Evolutionary conservation across 1,140 invertebrate genomes (phyloP).

Genomic region (Zaprionus ornatus): DNA sequence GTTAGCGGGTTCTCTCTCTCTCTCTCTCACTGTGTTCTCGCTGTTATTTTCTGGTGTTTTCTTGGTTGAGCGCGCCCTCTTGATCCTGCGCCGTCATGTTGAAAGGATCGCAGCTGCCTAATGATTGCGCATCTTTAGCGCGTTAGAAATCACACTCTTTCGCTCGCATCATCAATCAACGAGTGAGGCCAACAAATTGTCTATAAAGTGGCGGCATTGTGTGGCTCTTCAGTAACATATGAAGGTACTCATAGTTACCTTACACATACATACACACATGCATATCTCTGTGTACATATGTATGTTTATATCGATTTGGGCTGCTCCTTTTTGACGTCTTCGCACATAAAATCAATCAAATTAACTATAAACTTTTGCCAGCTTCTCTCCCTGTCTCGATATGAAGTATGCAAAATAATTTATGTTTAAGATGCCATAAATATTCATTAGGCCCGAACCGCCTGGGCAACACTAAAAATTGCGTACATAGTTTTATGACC

Average conservation of each 20-base stretch:
- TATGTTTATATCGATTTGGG: neutral
- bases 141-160: slow-evolving; percentile 72
- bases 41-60: slow-evolving; percentile 2
- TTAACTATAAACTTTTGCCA: slow-evolving; percentile 71
- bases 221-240: slow-evolving; percentile 20
- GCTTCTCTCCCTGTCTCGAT: slow-evolving; percentile 54
- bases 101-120: slow-evolving; percentile 80
- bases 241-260: neutral
- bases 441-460: slow-evolving; percentile 68
- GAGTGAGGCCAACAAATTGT: slow-evolving; percentile 63
- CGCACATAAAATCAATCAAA: slow-evolving; percentile 77
- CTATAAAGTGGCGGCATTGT: slow-evolving; percentile 55
- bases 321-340: slow-evolving; percentile 18
- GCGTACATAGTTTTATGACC: slow-evolving; percentile 68
- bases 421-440: slow-evolving; percentile 77
- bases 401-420: slow-evolving; percentile 74
- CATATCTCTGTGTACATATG: neutral
- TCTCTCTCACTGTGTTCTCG: neutral
- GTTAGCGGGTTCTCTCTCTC: slow-evolving; percentile 43
- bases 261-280: neutral
- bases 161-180: slow-evolving; percentile 62
- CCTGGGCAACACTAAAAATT: slow-evolving; percentile 49
- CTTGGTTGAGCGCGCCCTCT: slow-evolving; percentile 56
- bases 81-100: slow-evolving; percentile 79
- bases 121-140: slow-evolving; percentile 75